Base-by-base conservation (phyloP, 1,140 invertebrate species). In the Ectropis grisescens region DNA sequence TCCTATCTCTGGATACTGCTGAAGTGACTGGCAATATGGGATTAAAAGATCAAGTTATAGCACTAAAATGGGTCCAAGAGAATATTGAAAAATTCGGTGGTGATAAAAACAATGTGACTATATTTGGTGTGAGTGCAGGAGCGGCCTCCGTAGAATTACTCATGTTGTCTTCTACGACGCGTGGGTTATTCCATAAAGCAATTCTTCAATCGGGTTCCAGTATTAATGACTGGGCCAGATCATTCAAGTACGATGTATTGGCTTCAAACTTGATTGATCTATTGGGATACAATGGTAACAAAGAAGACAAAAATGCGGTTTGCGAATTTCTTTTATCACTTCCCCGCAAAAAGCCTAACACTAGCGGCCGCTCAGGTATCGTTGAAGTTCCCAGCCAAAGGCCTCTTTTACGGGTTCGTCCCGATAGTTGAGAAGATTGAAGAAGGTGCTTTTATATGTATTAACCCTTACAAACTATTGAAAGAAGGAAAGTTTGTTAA, bases 21-120 rank as follows among this genome's bases (percentile, higher is more conserved):
- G 57, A 62, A 42, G 70, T 61, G 11, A 33, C 69, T 4, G 86
- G 86, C 19, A 87, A 87, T 45, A 79, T 71, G 56, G 86, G 83
- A 1, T 44, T 88, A 3, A 82, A 78, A 49, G 79, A 82, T 47
- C 74, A 80, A 58, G 47, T 78, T 2, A 41, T 55, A 38, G 76
- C 72, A 16, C 34, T 82, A 6, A 56, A 66, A 56, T 65, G 70
- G 70, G 47, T 74, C 13, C 45, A 76, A 47, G 26, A 59, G 3
- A 65, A 82, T 50, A 76, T 80, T 10, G 40, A 52, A 31, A 44
- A 54, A 24, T 82, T 82, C 41, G 61, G 68, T 14, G 76, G 76
- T 9, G 60, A 80, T 41, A 58, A 49, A 19, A 40, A 60, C n/a
- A 64, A 68, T 30, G 67, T 85, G 2, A 85, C 82, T 0, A 52